Conservation (phyloP, 2,888 invertebrate genomes). For the Lomographa bimaculata region DNA sequence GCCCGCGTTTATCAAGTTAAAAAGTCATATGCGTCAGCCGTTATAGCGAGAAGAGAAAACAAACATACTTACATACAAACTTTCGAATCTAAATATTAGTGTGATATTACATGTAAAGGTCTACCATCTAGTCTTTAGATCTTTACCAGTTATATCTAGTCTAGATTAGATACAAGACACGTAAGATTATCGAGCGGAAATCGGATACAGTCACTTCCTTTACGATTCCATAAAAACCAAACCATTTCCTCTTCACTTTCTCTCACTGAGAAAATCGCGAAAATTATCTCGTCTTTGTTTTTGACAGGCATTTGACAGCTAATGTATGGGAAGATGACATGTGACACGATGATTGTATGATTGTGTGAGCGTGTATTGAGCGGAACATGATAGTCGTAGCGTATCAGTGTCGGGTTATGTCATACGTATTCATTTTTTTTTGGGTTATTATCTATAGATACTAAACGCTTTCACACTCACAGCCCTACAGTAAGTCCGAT, state of each 20-base stretch:
- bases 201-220: conserved; percentile 24
- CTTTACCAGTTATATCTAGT: too few relatives aligned
- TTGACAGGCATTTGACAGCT: conserved; percentile 31
- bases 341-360: conserved; percentile 18
- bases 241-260: conserved; percentile 45
- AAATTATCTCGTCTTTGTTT: conserved; percentile 43
- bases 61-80: too few relatives aligned
- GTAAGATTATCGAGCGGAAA: conserved; percentile 26
- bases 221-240: conserved; percentile 22
- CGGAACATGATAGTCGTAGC: conserved; percentile 4
- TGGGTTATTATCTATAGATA: too few relatives aligned
- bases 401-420: neutral
- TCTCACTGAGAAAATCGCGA: conserved; percentile 39
- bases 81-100: too few relatives aligned
- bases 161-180: too few relatives aligned
- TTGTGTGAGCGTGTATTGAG: conserved; percentile 3
- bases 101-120: too few relatives aligned
- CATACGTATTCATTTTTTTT: neutral
- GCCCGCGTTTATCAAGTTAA: too few relatives aligned
- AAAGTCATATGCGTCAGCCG: too few relatives aligned
- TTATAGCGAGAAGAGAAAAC: too few relatives aligned
- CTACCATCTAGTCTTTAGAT: too few relatives aligned
- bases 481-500: too few relatives aligned
- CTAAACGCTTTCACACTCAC: too few relatives aligned
- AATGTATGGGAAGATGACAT: conserved; percentile 18